phyloP scores from a whole-genome alignment of 2,113 vertebrate genomes.

The Haliaeetus leucogaster region DNA sequence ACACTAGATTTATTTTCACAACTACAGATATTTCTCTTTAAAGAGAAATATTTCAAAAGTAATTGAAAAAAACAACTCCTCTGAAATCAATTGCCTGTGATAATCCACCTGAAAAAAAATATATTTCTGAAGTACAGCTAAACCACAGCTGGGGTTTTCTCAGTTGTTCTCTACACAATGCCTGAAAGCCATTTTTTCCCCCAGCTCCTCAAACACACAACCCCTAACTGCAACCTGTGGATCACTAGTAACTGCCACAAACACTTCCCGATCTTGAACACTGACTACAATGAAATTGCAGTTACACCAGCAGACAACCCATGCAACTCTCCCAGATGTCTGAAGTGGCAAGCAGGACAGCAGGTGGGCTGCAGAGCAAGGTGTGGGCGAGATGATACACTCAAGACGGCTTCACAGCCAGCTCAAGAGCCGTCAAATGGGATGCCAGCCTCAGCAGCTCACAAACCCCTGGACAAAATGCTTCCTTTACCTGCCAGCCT shows the following conservation, averaged over 20 bases:
- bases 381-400: too few species aligned
- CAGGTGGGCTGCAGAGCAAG: background rate
- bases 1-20: background rate
- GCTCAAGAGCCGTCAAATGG: background rate
- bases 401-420: background rate
- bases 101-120: background rate
- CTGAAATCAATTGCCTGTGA: background rate
- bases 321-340: fast-evolving
- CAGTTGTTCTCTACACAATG: background rate
- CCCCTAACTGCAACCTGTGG: background rate
- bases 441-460: background rate
- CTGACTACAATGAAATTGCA: fast-evolving
- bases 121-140: background rate
- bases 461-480: background rate
- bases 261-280: fast-evolving
- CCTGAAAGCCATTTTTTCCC: background rate
- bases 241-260: background rate
- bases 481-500: background rate
- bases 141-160: background rate
- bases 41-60: background rate
- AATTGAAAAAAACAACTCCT: background rate
- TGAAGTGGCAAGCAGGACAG: fast-evolving
- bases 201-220: background rate
- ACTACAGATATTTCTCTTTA: background rate
- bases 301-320: background rate